Evolutionary conservation across 2,797 vertebrate species (phyloP).

Genomic region (Cirrhinus molitorella): DNA sequence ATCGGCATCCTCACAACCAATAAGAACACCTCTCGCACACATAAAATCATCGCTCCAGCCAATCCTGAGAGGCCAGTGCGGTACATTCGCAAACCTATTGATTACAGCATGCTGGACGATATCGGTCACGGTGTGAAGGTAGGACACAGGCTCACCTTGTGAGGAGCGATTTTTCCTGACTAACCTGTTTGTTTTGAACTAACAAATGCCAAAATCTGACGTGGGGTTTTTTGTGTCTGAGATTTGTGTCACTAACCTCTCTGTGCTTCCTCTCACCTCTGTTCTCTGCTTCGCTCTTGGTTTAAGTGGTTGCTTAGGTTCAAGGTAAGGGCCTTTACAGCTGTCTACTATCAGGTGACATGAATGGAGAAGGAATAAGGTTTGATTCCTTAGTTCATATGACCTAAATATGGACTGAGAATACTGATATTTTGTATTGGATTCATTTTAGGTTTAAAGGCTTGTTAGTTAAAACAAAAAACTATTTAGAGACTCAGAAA

Average conservation of each 20-base stretch:
- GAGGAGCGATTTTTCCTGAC: neutral
- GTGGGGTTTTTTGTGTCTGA: slow-evolving; percentile 45
- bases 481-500: neutral
- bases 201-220: slow-evolving; percentile 44
- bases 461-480: neutral
- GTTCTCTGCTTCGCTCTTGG: slow-evolving; percentile 84
- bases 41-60: slow-evolving; percentile 90
- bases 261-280: slow-evolving; percentile 85
- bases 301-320: slow-evolving; percentile 99
- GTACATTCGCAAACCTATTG: slow-evolving; percentile 90
- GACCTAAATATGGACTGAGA: neutral
- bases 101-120: slow-evolving; percentile 89
- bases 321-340: slow-evolving; percentile 89
- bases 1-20: slow-evolving; percentile 92
- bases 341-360: slow-evolving; percentile 36
- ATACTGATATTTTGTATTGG: neutral
- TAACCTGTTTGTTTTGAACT: slow-evolving; percentile 56
- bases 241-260: slow-evolving; percentile 82
- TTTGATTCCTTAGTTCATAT: slow-evolving; percentile 52
- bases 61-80: slow-evolving; percentile 89
- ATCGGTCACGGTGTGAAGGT: slow-evolving; percentile 92
- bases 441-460: neutral
- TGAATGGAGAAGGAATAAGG: slow-evolving; percentile 75
- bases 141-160: slow-evolving; percentile 41
- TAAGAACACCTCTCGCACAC: slow-evolving; percentile 90